phyloP scores from a whole-genome alignment of 1,140 invertebrate genomes.

The Prorops nasuta region DNA sequence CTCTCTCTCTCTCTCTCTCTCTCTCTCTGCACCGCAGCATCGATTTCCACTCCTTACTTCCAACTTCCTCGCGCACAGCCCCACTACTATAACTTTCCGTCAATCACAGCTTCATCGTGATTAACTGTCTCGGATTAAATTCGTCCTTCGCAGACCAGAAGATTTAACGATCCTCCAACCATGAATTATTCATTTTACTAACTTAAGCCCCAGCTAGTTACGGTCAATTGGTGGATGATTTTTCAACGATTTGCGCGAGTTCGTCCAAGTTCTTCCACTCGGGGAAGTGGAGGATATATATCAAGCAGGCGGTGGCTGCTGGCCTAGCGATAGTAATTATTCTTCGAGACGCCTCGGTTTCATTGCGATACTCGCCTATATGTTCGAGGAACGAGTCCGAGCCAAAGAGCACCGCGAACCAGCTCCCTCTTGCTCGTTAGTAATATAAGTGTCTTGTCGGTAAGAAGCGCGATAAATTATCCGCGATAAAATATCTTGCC shows the following conservation, averaged over 20 bases:
- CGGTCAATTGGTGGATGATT: neutral
- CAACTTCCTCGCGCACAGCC: constrained; percentile 7
- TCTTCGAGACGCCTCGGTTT: constrained; percentile 16
- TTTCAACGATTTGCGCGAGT: neutral
- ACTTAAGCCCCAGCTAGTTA: too few species aligned
- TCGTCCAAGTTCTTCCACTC: too few species aligned
- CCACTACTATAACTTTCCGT: too few species aligned
- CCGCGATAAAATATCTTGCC: too few species aligned
- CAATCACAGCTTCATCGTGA: too few species aligned
- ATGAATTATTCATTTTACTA: too few species aligned
- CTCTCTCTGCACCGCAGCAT: constrained; percentile 5
- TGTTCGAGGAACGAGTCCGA: too few species aligned
- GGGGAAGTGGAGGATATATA: constrained; percentile 12
- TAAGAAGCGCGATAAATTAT: constrained; percentile 9
- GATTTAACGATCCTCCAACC: too few species aligned
- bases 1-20: too few species aligned
- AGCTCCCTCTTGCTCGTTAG: constrained; percentile 12
- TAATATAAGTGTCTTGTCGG: too few species aligned
- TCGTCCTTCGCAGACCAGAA: too few species aligned
- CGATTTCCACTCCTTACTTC: constrained; percentile 6
- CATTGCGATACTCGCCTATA: constrained; percentile 15
- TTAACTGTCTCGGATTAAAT: too few species aligned
- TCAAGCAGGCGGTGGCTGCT: neutral
- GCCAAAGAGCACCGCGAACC: neutral
- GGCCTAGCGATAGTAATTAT: constrained; percentile 21